These are phyloP conservation scores for Ochropleura plecta DNA, from an alignment of 2,888 invertebrate genomes.

Conservation along the genomic window DNA sequence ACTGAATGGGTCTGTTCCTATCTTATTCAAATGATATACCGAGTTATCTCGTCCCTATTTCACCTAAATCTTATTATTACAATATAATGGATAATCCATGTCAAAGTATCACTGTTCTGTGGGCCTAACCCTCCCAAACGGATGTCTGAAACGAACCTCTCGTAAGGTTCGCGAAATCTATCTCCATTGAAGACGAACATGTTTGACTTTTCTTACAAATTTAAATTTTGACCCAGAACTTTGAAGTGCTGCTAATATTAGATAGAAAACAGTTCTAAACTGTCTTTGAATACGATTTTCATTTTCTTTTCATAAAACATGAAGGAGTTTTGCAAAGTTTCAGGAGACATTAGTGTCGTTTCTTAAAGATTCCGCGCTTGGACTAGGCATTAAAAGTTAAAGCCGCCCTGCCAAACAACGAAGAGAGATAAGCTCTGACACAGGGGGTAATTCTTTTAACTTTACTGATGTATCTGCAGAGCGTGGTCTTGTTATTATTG, in stretches of 20 bases:
- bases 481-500: constrained; percentile 72
- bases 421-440: constrained; percentile 63
- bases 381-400: constrained; percentile 62
- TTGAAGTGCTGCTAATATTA: constrained; percentile 17
- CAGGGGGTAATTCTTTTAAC: constrained; percentile 72
- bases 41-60: background rate
- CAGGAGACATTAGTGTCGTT: constrained; percentile 42
- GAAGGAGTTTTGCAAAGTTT: constrained; percentile 48
- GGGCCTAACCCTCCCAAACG: background rate
- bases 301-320: constrained; percentile 32
- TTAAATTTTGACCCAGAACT: constrained; percentile 23
- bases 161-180: constrained; percentile 25
- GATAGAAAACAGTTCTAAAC: constrained; percentile 11
- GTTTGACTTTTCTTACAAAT: constrained; percentile 13
- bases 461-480: constrained; percentile 71
- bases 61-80: constrained; percentile 11
- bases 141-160: background rate
- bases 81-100: constrained; percentile 24
- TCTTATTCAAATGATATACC: constrained; percentile 20
- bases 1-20: background rate
- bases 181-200: constrained; percentile 22
- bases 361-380: constrained; percentile 40
- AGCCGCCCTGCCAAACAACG: constrained; percentile 45
- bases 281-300: constrained; percentile 19
- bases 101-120: constrained; percentile 26